These are phyloP conservation scores for Tetranychus truncatus DNA, from an alignment of 2,888 invertebrate species.

Conservation along the genomic window DNA sequence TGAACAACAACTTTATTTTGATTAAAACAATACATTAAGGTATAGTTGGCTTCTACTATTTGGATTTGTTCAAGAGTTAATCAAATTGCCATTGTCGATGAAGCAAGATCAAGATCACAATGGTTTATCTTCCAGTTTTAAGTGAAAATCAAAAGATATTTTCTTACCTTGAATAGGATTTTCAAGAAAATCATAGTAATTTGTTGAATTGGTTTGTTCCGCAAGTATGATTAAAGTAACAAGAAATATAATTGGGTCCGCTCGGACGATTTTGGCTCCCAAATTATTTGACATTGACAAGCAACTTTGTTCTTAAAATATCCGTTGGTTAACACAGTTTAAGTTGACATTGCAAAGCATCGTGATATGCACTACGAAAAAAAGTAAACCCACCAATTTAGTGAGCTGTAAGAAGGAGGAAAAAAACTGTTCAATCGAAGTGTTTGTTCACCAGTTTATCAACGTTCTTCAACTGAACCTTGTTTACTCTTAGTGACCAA, in stretches of 20 bases:
- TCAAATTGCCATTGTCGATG: too few species aligned
- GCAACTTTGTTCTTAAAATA: neutral
- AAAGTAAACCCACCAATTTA: neutral
- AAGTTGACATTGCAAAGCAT: too few species aligned
- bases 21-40: too few species aligned
- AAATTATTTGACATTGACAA: neutral
- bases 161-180: constrained; percentile 8
- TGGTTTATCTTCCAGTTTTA: too few species aligned
- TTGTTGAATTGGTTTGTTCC: neutral
- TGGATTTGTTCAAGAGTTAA: too few species aligned
- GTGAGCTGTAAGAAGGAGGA: neutral
- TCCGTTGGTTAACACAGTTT: neutral
- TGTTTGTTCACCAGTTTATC: too few species aligned
- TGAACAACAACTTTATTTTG: neutral
- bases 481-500: neutral
- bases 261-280: neutral
- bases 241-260: neutral
- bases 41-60: too few species aligned
- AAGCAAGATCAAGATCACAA: too few species aligned
- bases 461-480: too few species aligned
- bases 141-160: neutral
- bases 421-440: too few species aligned
- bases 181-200: constrained; percentile 7
- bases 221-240: neutral
- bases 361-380: too few species aligned